Percentiles rank a stretch among this genome's conserved stretches.
phyloP scores from a whole-genome alignment of 2,113 vertebrate species.

The Pomatorhinus ruficollis region DNA sequence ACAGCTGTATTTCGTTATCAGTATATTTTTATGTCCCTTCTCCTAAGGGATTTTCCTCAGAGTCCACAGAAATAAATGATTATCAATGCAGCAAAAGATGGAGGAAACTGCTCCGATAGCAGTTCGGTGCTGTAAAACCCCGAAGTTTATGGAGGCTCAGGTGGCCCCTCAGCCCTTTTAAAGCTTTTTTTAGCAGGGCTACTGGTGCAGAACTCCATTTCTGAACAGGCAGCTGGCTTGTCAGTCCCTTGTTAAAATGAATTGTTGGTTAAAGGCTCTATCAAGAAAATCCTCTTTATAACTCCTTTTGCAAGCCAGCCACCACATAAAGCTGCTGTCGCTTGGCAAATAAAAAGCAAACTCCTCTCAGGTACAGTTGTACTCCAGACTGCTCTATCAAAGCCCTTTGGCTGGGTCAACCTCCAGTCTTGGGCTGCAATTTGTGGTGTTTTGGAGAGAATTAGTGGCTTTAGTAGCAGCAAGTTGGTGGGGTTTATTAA shows the following conservation, averaged over 20 bases:
- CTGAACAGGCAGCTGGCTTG: slow-evolving; percentile 22
- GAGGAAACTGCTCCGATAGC: neutral
- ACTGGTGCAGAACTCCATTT: slow-evolving; percentile 6
- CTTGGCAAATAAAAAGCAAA: neutral
- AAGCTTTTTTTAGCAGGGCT: slow-evolving; percentile 56
- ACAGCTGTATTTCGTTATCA: slow-evolving; percentile 1
- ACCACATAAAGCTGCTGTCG: neutral
- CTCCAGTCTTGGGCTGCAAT: neutral
- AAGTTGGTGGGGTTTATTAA: rapidly evolving
- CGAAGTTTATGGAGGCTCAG: slow-evolving; percentile 50
- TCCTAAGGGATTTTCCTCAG: neutral
- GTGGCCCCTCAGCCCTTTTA: slow-evolving; percentile 58
- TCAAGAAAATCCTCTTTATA: slow-evolving; percentile 46
- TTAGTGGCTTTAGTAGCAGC: rapidly evolving
- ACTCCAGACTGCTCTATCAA: neutral
- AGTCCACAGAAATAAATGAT: slow-evolving; percentile 43
- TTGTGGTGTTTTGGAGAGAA: neutral
- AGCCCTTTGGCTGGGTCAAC: neutral
- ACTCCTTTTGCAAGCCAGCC: neutral
- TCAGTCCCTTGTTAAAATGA: slow-evolving; percentile 51
- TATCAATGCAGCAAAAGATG: slow-evolving; percentile 46
- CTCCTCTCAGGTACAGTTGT: neutral
- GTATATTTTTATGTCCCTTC: neutral
- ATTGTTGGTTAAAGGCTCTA: slow-evolving; percentile 57
- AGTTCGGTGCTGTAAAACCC: slow-evolving; percentile 15